Evolutionary conservation across 2,888 invertebrate species (phyloP).

Genomic region (Hypomecis atomaria): DNA sequence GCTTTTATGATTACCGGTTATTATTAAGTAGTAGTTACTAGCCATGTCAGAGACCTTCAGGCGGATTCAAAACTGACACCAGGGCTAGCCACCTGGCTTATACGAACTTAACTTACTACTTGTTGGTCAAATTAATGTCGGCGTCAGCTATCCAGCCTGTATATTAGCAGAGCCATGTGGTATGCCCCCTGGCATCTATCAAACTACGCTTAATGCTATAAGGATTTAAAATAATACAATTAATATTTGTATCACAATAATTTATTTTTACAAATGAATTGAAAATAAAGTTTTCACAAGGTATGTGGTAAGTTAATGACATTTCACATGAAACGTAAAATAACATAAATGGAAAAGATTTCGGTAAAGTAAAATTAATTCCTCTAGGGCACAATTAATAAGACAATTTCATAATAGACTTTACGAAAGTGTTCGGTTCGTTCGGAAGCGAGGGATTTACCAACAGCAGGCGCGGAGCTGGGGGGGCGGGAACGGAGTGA

Average conservation of each 20-base stretch:
- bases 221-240: constrained; percentile 45
- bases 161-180: too few relatives aligned
- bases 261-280: constrained; percentile 83
- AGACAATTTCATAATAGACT: constrained; percentile 47
- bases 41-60: too few relatives aligned
- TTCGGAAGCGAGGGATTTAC: constrained; percentile 25
- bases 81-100: too few relatives aligned
- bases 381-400: constrained; percentile 38
- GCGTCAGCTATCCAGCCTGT: too few relatives aligned
- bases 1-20: too few relatives aligned
- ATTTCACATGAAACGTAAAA: constrained; percentile 43
- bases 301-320: constrained; percentile 67
- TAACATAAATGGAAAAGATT: constrained; percentile 40
- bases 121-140: too few relatives aligned
- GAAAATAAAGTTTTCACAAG: constrained; percentile 73
- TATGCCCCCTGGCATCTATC: too few relatives aligned
- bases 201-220: too few relatives aligned
- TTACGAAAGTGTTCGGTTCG: constrained; percentile 44
- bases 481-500: constrained; percentile 1
- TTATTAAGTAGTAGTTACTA: too few relatives aligned
- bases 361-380: constrained; percentile 41
- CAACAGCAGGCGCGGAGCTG: constrained; percentile 8
- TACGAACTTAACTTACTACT: too few relatives aligned
- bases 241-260: constrained; percentile 82
- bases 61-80: too few relatives aligned